Evolutionary conservation across 2,888 invertebrate species (phyloP), one percentile per base, ranked within the genome.

Genomic region (Caenorhabditis angaria): DNA sequence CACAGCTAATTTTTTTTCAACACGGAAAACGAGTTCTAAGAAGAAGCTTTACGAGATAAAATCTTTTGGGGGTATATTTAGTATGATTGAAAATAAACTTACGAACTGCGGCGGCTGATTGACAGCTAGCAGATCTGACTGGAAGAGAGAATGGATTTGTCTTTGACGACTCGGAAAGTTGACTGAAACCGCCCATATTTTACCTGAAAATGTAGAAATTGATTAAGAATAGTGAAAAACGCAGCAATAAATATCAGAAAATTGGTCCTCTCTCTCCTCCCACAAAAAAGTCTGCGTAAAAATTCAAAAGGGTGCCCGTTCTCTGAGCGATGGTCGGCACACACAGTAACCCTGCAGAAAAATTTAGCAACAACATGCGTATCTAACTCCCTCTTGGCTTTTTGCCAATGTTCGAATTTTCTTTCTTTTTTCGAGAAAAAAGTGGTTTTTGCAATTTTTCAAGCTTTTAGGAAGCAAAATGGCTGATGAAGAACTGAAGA

Each of bases 111-210:
- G 62, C 25, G 20, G 28, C 27, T 28, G 77, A 77, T 41, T 41
- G 41, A 64, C 84, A 84, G 69, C 66, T 72, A 25, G 77, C 85
- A 25, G 74, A 56, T 29, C 84, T 74, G 53, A 78, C 77, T 24
- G 85, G 85, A 65, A 83, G 67, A 54, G 71, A 71, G 80, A 85
- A 85, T 50, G 85, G 85, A 66, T 83, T 85, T 53, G 70, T 59
- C 69, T 80, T 80, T 6, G 81, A 71, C 47, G 76, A 70, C 54
- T 84, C 81, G 58, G 79, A 56, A 41, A 85, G 70, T 63, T 85
- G 82, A 47, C 73, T 76, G 73, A 82, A 76, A 72, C 83, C 78
- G 70, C 85, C 82, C 84, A 85, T 85, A 56, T 62, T 65, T 70
- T 73, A 70, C 65, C 69, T 69, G 58, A 24, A 58, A 25, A 18